Evolutionary conservation across 2,888 invertebrate species (phyloP), one percentile per base, ranked within the genome.

Genomic region (Nymphalis polychloros): DNA sequence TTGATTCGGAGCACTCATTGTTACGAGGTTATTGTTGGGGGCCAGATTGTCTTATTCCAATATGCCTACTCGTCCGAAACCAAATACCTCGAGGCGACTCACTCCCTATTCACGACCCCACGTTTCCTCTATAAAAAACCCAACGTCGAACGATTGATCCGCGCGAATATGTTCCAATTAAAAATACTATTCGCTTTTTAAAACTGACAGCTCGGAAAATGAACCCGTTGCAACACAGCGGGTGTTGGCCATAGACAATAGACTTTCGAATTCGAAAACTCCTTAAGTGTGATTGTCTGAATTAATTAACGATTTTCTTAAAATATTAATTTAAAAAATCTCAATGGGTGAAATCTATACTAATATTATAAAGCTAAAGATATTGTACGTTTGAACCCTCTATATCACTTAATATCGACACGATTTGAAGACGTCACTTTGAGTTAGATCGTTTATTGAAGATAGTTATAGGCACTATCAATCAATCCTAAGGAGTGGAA

Each of bases 161-260:
- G 52, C 71, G 77, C 81, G 88, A 91, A 91, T 90, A 90, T 91
- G 89, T 87, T 89, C 89, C 90, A 91, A 91, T 90, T 91, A 90
- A 87, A 88, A 88, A 72, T 71, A 60, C 55, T 68, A 63, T 69
- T 69, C 74, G 59, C 71, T 67, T 65, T 75, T 75, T 68, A 68
- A 70, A 70, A 62, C 63, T 72, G 71, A 70, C 71, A 67, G 67
- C 67, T 65, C 67, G 73, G 72, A 81, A 83, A 84, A 81, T 78
- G 76, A 77, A 74, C 74, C 80, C 78, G 75, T 75, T 77, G 78
- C 75, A 69, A 47, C 80, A 63, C 84, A 76, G 82, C 81, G 75
- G 81, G 82, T 77, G 79, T 49, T 67, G 49, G 13, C 50, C 52
- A 23, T 52, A 66, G 59, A 72, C 49, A 68, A 70, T 63, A 65